A percentile compares a stretch with the other conserved stretches of the same genome.
These are phyloP conservation scores for Mobula hypostoma DNA, from an alignment of 2,113 vertebrate species.

Conservation along the genomic window DNA sequence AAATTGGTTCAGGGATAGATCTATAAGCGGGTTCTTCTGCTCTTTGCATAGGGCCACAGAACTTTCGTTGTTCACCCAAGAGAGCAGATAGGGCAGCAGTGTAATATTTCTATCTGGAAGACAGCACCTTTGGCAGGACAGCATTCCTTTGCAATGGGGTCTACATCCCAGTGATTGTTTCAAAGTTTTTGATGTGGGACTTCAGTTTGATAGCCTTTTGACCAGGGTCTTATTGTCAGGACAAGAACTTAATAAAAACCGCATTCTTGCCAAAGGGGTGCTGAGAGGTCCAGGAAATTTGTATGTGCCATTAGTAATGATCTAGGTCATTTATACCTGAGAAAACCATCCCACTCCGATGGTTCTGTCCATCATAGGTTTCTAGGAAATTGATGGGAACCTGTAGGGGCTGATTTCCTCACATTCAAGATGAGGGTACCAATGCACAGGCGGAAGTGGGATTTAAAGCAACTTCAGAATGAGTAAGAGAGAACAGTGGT, in stretches of 20 bases:
- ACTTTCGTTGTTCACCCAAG: no score
- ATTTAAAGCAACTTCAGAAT: not conserved
- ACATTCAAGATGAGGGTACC: not conserved
- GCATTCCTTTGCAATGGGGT: no score
- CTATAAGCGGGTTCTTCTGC: no score
- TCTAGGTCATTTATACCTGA: not conserved
- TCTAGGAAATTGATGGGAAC: not conserved
- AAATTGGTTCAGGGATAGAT: no score
- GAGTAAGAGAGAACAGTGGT: not conserved
- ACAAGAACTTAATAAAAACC: not conserved
- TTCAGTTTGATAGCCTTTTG: not conserved
- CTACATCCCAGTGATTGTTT: not conserved
- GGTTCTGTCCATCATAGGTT: no score
- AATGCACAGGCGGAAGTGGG: not conserved
- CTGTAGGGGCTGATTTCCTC: not conserved
- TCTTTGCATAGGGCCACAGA: no score
- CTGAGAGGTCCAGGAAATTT: not conserved
- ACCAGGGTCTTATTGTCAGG: not conserved
- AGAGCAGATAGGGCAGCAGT: no score
- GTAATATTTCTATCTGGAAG: no score
- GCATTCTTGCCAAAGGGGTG: not conserved
- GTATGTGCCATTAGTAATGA: not conserved
- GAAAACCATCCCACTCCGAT: no score
- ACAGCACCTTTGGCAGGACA: no score
- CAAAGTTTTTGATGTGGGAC: not conserved